Conservation (phyloP, 1,140 invertebrate species). For the Tetranychus urticae region DNA sequence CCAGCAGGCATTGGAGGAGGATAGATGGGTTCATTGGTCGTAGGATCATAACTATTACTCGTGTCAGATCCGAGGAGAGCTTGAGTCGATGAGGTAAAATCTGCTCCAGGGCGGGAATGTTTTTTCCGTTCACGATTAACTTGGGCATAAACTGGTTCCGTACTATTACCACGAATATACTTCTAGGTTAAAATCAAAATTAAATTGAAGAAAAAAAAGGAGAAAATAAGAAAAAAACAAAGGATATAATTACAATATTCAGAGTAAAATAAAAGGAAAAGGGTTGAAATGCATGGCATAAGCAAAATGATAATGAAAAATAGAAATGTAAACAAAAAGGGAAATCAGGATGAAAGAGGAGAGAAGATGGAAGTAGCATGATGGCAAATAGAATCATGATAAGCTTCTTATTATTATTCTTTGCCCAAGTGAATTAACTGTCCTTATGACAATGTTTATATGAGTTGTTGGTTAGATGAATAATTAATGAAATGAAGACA, state of each 20-base stretch:
- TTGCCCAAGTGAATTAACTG: no score
- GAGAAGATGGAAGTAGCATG: no score
- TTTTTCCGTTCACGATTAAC: slow-evolving; percentile 51
- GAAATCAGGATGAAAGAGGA: not conserved
- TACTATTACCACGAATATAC: slow-evolving; percentile 10
- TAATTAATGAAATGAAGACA: no score
- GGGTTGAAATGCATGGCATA: slow-evolving; percentile 5
- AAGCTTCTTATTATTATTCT: no score
- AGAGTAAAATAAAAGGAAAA: slow-evolving; percentile 11
- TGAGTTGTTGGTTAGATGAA: no score
- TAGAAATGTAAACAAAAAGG: not conserved
- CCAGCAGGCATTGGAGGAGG: slow-evolving; percentile 12
- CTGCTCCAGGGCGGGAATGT: slow-evolving; percentile 18
- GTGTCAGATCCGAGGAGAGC: not conserved
- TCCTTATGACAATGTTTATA: no score
- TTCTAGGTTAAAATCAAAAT: slow-evolving; percentile 4
- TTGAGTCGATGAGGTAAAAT: not conserved
- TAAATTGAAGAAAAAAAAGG: slow-evolving; percentile 12
- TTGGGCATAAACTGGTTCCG: slow-evolving; percentile 49
- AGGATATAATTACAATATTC: slow-evolving; percentile 2
- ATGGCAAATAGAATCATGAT: no score
- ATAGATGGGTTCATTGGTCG: slow-evolving; percentile 10
- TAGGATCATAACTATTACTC: not conserved
- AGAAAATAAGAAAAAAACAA: not conserved
- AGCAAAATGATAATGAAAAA: not conserved